These are phyloP conservation scores for Tubulanus polymorphus DNA, from an alignment of 2,888 invertebrate species.

Conservation along the genomic window DNA sequence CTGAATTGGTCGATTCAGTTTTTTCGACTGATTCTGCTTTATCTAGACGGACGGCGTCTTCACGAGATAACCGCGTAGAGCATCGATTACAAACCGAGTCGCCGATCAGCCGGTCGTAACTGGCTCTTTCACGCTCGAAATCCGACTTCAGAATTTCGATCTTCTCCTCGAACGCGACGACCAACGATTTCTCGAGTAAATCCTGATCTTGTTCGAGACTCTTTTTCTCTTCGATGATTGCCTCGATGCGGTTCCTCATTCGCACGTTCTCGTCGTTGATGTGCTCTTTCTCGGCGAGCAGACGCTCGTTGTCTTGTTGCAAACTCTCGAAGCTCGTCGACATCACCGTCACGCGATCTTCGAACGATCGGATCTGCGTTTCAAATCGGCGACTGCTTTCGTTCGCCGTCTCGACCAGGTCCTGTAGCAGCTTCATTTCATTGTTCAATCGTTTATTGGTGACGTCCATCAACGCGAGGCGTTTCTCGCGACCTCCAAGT, in stretches of 20 bases:
- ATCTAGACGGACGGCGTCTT: too few species aligned
- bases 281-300: slow-evolving; percentile 25
- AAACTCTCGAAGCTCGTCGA: neutral
- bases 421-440: neutral
- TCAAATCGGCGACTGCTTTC: neutral
- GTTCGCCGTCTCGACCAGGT: neutral
- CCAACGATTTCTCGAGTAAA: neutral
- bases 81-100: too few species aligned
- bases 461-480: neutral
- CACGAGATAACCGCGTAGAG: too few species aligned
- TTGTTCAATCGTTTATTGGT: neutral
- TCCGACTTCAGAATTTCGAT: neutral
- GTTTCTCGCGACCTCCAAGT: neutral
- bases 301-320: neutral
- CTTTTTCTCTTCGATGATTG: neutral
- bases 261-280: slow-evolving; percentile 22
- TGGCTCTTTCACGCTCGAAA: too few species aligned
- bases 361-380: neutral
- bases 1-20: too few species aligned
- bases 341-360: neutral
- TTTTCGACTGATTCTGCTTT: too few species aligned
- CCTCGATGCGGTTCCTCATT: slow-evolving; percentile 8
- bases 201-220: neutral
- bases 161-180: neutral
- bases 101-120: too few species aligned